phyloP scores from a whole-genome alignment of 2,113 vertebrate genomes.

The Cottus gobio region DNA sequence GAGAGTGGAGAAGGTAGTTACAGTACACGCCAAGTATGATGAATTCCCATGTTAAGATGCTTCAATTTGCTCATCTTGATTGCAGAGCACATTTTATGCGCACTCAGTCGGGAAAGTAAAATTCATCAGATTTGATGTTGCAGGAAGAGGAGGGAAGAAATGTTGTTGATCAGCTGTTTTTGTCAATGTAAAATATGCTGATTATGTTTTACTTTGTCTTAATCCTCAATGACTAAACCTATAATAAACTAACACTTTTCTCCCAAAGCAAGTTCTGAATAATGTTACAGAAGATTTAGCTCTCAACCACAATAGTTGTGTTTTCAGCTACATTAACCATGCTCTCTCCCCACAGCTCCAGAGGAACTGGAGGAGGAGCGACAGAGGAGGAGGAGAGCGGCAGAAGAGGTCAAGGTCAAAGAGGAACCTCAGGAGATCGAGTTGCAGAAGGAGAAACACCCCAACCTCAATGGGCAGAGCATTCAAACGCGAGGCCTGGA shows the following conservation, averaged over 20 bases:
- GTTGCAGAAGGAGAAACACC: slow-evolving; percentile 84
- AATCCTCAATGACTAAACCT: slow-evolving; percentile 30
- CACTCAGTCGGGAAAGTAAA: slow-evolving; percentile 6
- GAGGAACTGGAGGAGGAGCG: slow-evolving; percentile 96
- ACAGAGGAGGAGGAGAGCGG: slow-evolving; percentile 88
- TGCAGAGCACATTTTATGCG: neutral
- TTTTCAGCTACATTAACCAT: neutral
- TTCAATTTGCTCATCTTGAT: neutral
- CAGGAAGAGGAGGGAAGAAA: slow-evolving; percentile 3
- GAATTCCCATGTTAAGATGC: neutral
- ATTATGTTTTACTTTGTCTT: slow-evolving; percentile 27
- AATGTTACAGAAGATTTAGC: neutral
- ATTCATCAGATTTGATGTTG: slow-evolving; percentile 1
- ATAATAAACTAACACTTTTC: slow-evolving; percentile 24
- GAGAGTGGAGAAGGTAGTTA: slow-evolving; percentile 96
- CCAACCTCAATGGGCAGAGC: slow-evolving; percentile 41
- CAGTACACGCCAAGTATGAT: neutral
- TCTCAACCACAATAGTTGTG: neutral
- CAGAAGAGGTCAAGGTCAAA: slow-evolving; percentile 89
- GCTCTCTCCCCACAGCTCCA: slow-evolving; percentile 80
- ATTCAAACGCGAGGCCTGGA: slow-evolving; percentile 51
- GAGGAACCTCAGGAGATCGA: slow-evolving; percentile 91
- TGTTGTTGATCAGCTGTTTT: slow-evolving; percentile 24
- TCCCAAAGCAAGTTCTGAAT: slow-evolving; percentile 11
- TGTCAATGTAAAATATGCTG: slow-evolving; percentile 19